Evolutionary conservation across 2,888 invertebrate species (phyloP), one percentile per base, ranked within the genome.

Genomic region (Clusia tigrina): DNA sequence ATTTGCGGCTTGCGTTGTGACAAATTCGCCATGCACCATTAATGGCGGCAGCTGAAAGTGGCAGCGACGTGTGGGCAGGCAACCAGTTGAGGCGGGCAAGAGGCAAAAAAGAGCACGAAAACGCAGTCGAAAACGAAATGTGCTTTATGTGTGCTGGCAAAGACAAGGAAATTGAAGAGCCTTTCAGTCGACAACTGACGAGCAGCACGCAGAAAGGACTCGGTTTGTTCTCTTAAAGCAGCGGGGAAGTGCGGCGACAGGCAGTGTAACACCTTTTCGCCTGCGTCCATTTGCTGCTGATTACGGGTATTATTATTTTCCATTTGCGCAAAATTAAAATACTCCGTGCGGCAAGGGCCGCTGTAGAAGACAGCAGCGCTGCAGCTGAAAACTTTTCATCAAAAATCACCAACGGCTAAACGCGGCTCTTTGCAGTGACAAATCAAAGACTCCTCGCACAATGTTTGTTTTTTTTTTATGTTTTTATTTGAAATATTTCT

Each of bases 381-480:
- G 74, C 75, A 74, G 76, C 74, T 78, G 76, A 78, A 78, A 78
- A 78, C 73, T 79, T 80, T 75, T 75, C 74, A 75, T 77, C 74
- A 75, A 75, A 75, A 77, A 77, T 75, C 74, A 77, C 74, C 77
- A 73, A 67, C 69, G 74, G 74, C 77, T 76, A 77, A 71, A 73
- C 77, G 73, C 72, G 75, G 77, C 77, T 71, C 74, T 77, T 74
- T 74, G 77, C 77, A 76, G 75, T 78, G 78, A 79, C 80, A 79
- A 79, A 78, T 78, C 79, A 78, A 78, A 78, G 80, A 74, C 73
- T 70, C 42, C 10, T 17, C 10, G 10, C n/a, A 15, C 42, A 15
- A 17, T 15, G n/a, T 42, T n/a, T 17, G 10, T 10, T 42, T 42
- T 42, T 6, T 42, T 42, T 42, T 6, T 15, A 3, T 42, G 42